A percentile compares a stretch with the other conserved stretches of the same genome.
These are phyloP conservation scores for Trichogramma dendrolimi DNA, from an alignment of 2,888 invertebrate species.

Conservation along the genomic window DNA sequence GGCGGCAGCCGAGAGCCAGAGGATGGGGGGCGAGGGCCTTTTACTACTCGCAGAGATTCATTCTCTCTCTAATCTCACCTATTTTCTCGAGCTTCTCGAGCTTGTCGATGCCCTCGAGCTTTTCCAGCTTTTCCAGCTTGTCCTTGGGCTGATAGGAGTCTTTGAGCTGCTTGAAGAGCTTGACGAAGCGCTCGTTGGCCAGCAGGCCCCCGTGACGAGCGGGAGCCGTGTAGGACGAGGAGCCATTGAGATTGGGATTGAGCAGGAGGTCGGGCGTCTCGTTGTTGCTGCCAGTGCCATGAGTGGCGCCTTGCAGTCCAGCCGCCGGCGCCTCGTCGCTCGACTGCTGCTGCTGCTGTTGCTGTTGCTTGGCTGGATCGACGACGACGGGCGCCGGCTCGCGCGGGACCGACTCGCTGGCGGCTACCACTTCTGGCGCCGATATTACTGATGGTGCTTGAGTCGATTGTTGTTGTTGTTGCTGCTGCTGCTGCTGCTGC, in stretches of 20 bases:
- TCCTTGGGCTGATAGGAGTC: slow-evolving; percentile 20
- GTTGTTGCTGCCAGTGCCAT: slow-evolving; percentile 30
- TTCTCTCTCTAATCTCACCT: slow-evolving; percentile 32
- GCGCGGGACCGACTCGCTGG: too few relatives aligned
- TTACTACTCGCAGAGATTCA: too few relatives aligned
- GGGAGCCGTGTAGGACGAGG: slow-evolving; percentile 51
- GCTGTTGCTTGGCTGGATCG: background rate
- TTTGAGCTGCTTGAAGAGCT: slow-evolving; percentile 48
- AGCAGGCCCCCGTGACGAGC: slow-evolving; percentile 45
- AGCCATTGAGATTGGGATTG: slow-evolving; percentile 45
- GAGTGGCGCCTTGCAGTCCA: background rate
- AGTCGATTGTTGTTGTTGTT: background rate
- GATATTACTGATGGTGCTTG: too few relatives aligned
- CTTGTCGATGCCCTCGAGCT: slow-evolving; percentile 42
- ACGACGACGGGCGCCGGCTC: too few relatives aligned
- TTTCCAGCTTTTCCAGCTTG: slow-evolving; percentile 33
- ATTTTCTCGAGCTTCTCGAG: slow-evolving; percentile 43
- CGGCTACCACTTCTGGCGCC: too few relatives aligned
- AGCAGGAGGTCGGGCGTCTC: slow-evolving; percentile 50
- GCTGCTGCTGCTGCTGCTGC: background rate
- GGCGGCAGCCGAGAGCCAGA: too few relatives aligned
- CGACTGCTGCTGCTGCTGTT: background rate
- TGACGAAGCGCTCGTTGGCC: slow-evolving; percentile 52
- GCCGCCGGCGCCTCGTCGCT: background rate
- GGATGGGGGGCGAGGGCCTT: too few relatives aligned